phyloP scores from a whole-genome alignment of 1,140 invertebrate species.

The Bombus impatiens region DNA sequence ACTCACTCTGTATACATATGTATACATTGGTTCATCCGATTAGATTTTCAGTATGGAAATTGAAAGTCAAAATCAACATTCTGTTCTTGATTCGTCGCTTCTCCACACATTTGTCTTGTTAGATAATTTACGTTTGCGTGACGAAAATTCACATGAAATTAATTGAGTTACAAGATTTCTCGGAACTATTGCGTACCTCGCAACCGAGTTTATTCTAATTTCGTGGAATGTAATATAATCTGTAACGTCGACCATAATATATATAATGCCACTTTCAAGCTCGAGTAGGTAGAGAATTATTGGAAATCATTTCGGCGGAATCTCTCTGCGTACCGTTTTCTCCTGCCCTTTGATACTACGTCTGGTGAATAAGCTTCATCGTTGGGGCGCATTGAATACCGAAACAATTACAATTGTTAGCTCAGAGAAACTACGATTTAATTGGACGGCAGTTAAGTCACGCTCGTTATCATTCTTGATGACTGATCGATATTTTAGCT shows the following conservation, averaged over 20 bases:
- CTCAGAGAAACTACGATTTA: slow-evolving; percentile 46
- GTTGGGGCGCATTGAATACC: slow-evolving; percentile 25
- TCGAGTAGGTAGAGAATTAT: slow-evolving; percentile 45
- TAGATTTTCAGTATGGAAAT: too few species aligned
- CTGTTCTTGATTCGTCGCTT: too few species aligned
- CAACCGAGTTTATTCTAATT: background rate
- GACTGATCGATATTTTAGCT: slow-evolving; percentile 26
- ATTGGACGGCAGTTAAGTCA: slow-evolving; percentile 52
- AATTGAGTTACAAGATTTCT: background rate
- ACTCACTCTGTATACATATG: too few species aligned
- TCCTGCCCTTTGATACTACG: slow-evolving; percentile 34
- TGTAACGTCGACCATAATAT: background rate
- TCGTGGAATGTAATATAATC: background rate
- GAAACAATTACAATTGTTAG: slow-evolving; percentile 19
- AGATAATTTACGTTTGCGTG: background rate
- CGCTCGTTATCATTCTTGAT: slow-evolving; percentile 41
- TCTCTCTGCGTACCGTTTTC: slow-evolving; percentile 20
- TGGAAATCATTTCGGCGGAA: slow-evolving; percentile 49
- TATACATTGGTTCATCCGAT: too few species aligned
- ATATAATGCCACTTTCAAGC: background rate
- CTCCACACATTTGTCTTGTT: too few species aligned
- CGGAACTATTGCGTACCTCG: background rate
- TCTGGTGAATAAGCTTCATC: slow-evolving; percentile 24
- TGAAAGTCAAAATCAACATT: too few species aligned
- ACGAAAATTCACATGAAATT: background rate